Evolutionary conservation across 2,888 invertebrate genomes (phyloP).

Genomic region (Drosophila neotestacea): DNA sequence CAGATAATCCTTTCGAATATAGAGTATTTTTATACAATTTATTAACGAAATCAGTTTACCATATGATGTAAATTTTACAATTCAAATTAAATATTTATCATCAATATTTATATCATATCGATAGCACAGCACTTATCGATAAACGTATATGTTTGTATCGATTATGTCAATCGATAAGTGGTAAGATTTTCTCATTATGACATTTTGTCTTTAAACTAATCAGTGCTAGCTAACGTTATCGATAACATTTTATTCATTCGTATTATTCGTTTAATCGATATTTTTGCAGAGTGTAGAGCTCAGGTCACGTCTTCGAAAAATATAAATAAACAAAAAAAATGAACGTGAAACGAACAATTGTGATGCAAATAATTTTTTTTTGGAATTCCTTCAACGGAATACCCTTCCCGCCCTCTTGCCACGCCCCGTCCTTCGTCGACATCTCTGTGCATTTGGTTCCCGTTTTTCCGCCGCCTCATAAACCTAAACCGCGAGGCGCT

Average conservation of each 20-base stretch:
- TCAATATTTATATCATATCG: not conserved
- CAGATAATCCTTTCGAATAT: too few species aligned
- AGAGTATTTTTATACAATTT: too few species aligned
- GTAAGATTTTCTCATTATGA: not conserved
- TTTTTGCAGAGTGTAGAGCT: not conserved
- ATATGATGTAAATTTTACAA: too few species aligned
- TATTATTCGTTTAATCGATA: not conserved
- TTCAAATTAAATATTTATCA: too few species aligned
- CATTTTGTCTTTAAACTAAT: too few species aligned
- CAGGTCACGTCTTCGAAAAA: not conserved
- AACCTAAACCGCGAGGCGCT: conserved; percentile 70
- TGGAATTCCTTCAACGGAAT: conserved; percentile 26
- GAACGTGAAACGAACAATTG: conserved; percentile 52
- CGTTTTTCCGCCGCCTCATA: conserved; percentile 51
- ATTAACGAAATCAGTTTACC: too few species aligned
- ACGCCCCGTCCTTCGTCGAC: not conserved
- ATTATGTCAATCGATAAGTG: not conserved
- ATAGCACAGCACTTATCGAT: not conserved
- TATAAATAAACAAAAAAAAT: conserved; percentile 2
- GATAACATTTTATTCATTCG: not conserved
- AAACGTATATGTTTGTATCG: not conserved
- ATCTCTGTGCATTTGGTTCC: conserved; percentile 25
- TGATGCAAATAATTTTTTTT: conserved; percentile 55
- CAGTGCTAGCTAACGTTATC: not conserved
- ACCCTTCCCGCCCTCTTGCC: not conserved